Conservation (phyloP, 1,140 invertebrate species). For the Mesaphorura yosii region DNA sequence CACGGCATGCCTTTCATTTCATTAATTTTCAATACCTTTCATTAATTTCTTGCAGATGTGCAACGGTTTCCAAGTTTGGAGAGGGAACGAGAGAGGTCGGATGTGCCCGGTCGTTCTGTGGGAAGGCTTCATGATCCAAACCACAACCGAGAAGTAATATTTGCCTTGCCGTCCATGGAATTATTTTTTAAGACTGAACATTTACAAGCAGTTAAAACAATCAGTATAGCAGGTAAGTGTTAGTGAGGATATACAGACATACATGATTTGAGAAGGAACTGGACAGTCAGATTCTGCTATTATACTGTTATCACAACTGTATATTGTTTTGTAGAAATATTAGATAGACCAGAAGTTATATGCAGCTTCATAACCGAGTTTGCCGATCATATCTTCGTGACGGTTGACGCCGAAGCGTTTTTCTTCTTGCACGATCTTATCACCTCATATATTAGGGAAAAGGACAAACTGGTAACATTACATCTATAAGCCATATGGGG, state of each 20-base stretch:
- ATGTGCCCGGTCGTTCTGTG: too few species aligned
- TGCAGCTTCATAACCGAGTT: conserved; percentile 97
- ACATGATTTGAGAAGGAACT: not conserved
- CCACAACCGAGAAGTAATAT: conserved; percentile 88
- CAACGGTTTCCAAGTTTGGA: conserved; percentile 79
- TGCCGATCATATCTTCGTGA: conserved; percentile 95
- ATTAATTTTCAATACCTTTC: too few species aligned
- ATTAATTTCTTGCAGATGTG: conserved; percentile 51
- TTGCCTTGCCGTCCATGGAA: conserved; percentile 82
- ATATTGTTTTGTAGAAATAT: not conserved
- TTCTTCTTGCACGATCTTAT: conserved; percentile 96
- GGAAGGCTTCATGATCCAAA: conserved; percentile 64
- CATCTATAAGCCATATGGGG: not conserved
- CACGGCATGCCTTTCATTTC: too few species aligned
- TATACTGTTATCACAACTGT: not conserved
- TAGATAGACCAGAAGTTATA: conserved; percentile 70
- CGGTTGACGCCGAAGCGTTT: conserved; percentile 93
- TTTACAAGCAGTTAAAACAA: conserved; percentile 57
- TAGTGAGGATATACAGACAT: conserved; percentile 1
- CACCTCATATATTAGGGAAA: conserved; percentile 86
- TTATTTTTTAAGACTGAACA: conserved; percentile 88
- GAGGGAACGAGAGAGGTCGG: conserved; percentile 47
- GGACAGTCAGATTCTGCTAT: not conserved
- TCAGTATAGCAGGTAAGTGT: conserved; percentile 44
- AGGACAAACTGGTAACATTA: conserved; percentile 64